These are phyloP conservation scores for Falcunculus frontatus DNA, from an alignment of 2,113 vertebrate genomes.

Conservation along the genomic window DNA sequence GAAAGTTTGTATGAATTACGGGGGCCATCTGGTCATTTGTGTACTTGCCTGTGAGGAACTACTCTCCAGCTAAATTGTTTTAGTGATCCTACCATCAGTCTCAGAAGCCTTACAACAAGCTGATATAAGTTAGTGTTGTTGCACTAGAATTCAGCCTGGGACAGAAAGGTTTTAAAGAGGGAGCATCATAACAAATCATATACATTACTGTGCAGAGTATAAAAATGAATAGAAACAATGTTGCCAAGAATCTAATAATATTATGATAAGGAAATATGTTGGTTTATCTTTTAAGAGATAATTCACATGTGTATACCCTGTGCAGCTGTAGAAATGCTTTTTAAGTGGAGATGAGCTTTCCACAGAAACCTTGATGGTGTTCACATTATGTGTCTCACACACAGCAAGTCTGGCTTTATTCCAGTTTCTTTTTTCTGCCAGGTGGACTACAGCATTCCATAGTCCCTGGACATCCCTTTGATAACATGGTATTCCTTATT, in stretches of 20 bases:
- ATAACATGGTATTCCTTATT: background rate
- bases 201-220: background rate
- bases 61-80: background rate
- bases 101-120: background rate
- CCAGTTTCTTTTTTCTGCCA: background rate
- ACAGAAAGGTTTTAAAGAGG: background rate
- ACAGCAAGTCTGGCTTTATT: background rate
- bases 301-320: background rate
- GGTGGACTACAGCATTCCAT: background rate
- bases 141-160: background rate
- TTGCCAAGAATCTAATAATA: background rate
- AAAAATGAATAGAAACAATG: background rate
- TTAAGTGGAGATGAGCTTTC: background rate
- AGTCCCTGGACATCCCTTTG: background rate
- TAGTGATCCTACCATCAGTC: background rate
- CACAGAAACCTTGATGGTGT: background rate
- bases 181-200: background rate
- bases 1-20: background rate
- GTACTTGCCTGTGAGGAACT: background rate
- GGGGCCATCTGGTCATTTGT: background rate
- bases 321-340: background rate
- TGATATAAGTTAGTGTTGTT: background rate
- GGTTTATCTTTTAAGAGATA: background rate
- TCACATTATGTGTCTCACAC: background rate
- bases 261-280: background rate